Evolutionary conservation across 2,797 vertebrate genomes (phyloP).

Genomic region (Sebastes minor): DNA sequence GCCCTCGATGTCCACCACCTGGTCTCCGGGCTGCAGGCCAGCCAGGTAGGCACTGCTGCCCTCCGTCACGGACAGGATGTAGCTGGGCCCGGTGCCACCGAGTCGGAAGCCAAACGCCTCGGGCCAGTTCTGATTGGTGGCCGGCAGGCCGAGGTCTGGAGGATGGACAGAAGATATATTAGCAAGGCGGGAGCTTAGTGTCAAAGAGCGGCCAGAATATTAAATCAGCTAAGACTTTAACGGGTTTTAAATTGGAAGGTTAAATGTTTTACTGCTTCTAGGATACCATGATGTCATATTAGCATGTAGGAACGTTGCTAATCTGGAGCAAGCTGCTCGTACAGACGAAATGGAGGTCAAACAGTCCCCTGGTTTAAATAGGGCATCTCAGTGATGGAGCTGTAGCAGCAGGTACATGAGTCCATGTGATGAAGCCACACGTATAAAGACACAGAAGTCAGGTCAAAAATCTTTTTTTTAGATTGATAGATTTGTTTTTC

Average conservation of each 20-base stretch:
- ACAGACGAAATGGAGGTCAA: slow-evolving; percentile 52
- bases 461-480: neutral
- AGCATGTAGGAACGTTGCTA: neutral
- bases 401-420: slow-evolving; percentile 24
- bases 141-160: slow-evolving; percentile 87
- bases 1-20: slow-evolving; percentile 96
- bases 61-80: slow-evolving; percentile 92
- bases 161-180: neutral
- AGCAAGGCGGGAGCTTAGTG: neutral
- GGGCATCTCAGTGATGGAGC: slow-evolving; percentile 12
- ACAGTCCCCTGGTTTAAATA: slow-evolving; percentile 43
- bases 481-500: neutral
- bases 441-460: neutral
- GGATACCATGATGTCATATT: neutral
- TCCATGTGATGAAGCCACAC: slow-evolving; percentile 10
- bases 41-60: slow-evolving; percentile 92
- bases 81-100: slow-evolving; percentile 91
- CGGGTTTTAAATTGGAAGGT: neutral
- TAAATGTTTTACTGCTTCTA: neutral
- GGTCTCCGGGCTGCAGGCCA: slow-evolving; percentile 91
- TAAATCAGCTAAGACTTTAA: neutral
- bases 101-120: slow-evolving; percentile 95
- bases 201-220: neutral
- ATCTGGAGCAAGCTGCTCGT: slow-evolving; percentile 18
- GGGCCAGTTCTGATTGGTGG: slow-evolving; percentile 94